phyloP scores from a whole-genome alignment of 30 jellyfish, hydroid and myxozoan species.

The Rhopilema esculentum region DNA sequence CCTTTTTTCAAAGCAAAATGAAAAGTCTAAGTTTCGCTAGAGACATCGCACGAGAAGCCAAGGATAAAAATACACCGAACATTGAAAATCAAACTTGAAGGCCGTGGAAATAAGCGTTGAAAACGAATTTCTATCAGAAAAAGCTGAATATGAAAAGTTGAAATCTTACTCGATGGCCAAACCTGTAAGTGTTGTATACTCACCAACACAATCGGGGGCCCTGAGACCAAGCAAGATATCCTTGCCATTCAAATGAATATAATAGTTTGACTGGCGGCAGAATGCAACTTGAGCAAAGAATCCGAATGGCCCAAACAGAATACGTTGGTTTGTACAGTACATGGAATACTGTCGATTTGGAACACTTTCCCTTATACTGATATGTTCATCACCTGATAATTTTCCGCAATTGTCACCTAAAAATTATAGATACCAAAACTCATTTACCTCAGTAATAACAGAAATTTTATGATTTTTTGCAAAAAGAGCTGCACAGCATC shows the following conservation, averaged over 20 bases:
- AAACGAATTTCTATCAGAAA: no score
- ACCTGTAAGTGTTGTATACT: no score
- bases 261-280: conserved; percentile 52
- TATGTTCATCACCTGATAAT: conserved; percentile 30
- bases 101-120: no score
- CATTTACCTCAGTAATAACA: no score
- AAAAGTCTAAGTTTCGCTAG: no score
- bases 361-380: conserved; percentile 1
- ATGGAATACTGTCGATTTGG: conserved; percentile 12
- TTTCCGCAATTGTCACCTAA: conserved; percentile 53
- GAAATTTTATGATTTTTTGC: neutral
- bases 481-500: neutral
- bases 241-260: conserved; percentile 4
- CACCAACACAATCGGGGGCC: conserved; percentile 88
- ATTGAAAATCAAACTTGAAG: no score
- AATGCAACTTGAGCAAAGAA: conserved; percentile 15
- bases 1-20: no score
- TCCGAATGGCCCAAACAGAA: conserved; percentile 68
- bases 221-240: conserved; percentile 54
- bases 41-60: no score
- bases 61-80: no score
- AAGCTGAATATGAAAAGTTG: no score
- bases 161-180: no score
- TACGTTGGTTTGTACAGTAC: conserved; percentile 26
- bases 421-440: no score